Percentiles rank a stretch among this genome's conserved stretches.
Evolutionary conservation across 1,140 invertebrate species (phyloP).

Genomic region (Tetragnatha versicolor): DNA sequence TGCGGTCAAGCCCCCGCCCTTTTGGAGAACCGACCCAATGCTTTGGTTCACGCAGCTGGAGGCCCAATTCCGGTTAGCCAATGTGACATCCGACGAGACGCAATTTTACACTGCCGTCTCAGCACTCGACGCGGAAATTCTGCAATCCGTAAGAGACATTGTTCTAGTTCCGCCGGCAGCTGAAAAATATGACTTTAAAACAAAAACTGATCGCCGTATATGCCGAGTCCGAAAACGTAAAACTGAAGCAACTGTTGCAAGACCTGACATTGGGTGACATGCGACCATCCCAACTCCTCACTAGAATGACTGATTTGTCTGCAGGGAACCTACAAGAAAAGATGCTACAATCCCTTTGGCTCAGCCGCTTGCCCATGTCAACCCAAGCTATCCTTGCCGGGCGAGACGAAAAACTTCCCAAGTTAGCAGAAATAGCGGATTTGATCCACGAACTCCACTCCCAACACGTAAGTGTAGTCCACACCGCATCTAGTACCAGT

Average conservation of each 20-base stretch:
- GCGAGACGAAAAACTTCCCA: conserved; percentile 9
- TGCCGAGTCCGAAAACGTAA: not conserved
- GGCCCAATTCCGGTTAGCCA: conserved; percentile 55
- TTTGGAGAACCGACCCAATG: conserved; percentile 59
- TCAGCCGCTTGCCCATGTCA: not conserved
- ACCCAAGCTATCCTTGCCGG: conserved; percentile 30
- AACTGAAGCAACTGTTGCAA: not conserved
- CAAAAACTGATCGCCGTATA: not conserved
- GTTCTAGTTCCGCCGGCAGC: not conserved
- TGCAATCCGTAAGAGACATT: not conserved
- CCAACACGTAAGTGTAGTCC: not conserved
- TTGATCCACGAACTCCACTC: not conserved
- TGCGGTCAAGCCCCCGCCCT: conserved; percentile 46
- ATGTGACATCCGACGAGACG: not conserved
- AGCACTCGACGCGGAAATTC: not conserved
- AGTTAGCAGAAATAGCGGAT: conserved; percentile 23
- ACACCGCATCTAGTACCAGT: too few species aligned
- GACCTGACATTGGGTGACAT: conserved; percentile 1
- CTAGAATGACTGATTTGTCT: not conserved
- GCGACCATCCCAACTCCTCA: not conserved
- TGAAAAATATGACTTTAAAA: not conserved
- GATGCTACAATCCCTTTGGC: conserved; percentile 15
- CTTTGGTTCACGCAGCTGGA: conserved; percentile 59
- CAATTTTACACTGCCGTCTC: conserved; percentile 6
- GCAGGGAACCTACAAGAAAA: not conserved